Evolutionary conservation across 2,888 invertebrate species (phyloP).

Genomic region (Archips xylosteana): DNA sequence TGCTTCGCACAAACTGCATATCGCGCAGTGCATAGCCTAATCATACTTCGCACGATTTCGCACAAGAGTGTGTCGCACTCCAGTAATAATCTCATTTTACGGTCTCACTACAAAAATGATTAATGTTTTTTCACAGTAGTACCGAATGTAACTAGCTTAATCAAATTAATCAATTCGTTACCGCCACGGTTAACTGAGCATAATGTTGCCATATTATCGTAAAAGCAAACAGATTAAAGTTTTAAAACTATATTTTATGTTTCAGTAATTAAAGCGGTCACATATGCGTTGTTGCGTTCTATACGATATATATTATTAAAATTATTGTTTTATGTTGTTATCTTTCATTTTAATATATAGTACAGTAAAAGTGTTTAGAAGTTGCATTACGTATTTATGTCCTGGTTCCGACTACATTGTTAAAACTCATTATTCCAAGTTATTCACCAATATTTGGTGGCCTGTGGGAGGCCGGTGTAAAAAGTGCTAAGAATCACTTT

Average conservation of each 20-base stretch:
- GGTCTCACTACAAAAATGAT: background rate
- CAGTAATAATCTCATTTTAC: background rate
- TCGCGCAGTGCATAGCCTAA: too few species aligned
- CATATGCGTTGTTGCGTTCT: background rate
- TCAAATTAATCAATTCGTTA: background rate
- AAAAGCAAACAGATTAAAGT: background rate
- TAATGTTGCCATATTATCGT: background rate
- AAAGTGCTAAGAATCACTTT: too few species aligned
- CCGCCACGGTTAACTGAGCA: background rate
- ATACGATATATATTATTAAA: background rate
- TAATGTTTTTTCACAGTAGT: background rate
- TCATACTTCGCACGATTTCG: too few species aligned
- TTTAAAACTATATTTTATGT: background rate
- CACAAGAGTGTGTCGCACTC: too few species aligned
- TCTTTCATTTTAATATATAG: too few species aligned
- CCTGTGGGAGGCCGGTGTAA: too few species aligned
- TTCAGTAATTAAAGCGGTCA: background rate
- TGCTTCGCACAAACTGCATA: too few species aligned
- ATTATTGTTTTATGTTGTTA: too few species aligned
- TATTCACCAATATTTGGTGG: too few species aligned
- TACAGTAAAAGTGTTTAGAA: too few species aligned
- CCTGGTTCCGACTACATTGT: background rate
- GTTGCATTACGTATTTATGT: too few species aligned
- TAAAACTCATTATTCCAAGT: background rate
- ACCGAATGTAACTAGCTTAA: background rate